phyloP scores from a whole-genome alignment of 1,140 invertebrate genomes.

The Halesus radiatus region DNA sequence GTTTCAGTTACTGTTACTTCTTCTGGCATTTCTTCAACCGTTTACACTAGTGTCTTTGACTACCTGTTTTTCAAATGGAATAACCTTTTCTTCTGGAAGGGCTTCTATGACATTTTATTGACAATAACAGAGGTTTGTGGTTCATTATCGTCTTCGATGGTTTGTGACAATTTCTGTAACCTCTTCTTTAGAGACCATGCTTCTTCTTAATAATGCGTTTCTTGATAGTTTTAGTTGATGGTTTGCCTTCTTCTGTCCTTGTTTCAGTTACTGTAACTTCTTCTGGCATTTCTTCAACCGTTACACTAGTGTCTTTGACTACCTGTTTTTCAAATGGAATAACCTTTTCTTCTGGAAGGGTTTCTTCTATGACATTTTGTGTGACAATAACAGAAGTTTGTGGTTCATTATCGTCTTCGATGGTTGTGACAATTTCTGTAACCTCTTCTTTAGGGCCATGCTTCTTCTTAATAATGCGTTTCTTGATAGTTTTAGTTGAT shows the following conservation, averaged over 20 bases:
- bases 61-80: no score
- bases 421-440: slow-evolving; percentile 61
- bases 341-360: slow-evolving; percentile 54
- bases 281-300: slow-evolving; percentile 59
- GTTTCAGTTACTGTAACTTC: slow-evolving; percentile 65
- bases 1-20: slow-evolving; percentile 65
- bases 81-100: no score
- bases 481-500: slow-evolving; percentile 59
- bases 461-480: slow-evolving; percentile 61
- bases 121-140: slow-evolving; percentile 56
- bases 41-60: slow-evolving; percentile 35
- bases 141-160: slow-evolving; percentile 58
- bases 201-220: slow-evolving; percentile 61
- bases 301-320: slow-evolving; percentile 3
- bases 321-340: slow-evolving; percentile 44
- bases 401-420: slow-evolving; percentile 55
- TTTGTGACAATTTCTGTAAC: slow-evolving; percentile 57
- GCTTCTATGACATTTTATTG: slow-evolving; percentile 49
- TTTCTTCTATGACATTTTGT: slow-evolving; percentile 50
- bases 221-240: slow-evolving; percentile 60
- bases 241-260: slow-evolving; percentile 61
- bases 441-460: slow-evolving; percentile 61
- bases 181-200: slow-evolving; percentile 61
- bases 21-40: slow-evolving; percentile 59
- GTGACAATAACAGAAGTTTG: slow-evolving; percentile 47